phyloP scores from a whole-genome alignment of 2,113 vertebrate genomes.

The Sprattus sprattus region DNA sequence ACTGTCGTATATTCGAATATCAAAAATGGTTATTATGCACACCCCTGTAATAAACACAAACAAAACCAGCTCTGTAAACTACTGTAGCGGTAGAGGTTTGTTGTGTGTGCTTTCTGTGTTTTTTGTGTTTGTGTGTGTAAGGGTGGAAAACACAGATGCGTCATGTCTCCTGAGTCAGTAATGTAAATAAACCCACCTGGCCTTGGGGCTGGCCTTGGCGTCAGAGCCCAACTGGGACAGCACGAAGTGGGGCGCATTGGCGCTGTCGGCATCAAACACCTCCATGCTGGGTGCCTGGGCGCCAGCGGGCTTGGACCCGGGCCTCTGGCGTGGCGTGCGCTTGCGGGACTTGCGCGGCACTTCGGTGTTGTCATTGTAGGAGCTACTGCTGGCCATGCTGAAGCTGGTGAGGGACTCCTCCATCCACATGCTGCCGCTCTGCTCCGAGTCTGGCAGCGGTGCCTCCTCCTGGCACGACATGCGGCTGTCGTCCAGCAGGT shows the following conservation, averaged over 20 bases:
- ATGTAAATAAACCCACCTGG: slow-evolving; percentile 66
- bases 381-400: slow-evolving; percentile 94
- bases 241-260: slow-evolving; percentile 98
- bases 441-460: slow-evolving; percentile 85
- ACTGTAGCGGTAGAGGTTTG: not conserved
- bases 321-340: slow-evolving; percentile 92
- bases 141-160: not conserved
- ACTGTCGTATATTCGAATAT: no score
- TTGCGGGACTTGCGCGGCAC: slow-evolving; percentile 97
- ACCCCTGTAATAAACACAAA: not conserved
- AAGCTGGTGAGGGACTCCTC: slow-evolving; percentile 98
- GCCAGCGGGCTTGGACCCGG: slow-evolving; percentile 85
- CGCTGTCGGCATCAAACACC: slow-evolving; percentile 98
- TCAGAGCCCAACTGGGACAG: slow-evolving; percentile 95
- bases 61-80: not conserved
- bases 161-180: not conserved
- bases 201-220: slow-evolving; percentile 84
- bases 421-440: slow-evolving; percentile 98
- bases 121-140: not conserved
- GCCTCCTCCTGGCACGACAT: slow-evolving; percentile 99
- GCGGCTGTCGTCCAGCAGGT: slow-evolving; percentile 94
- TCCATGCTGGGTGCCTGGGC: slow-evolving; percentile 95
- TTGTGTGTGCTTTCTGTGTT: not conserved
- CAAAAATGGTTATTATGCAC: not conserved
- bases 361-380: slow-evolving; percentile 98